These are phyloP conservation scores for Ethmia dodecea DNA, from an alignment of 2,888 invertebrate genomes.

Conservation along the genomic window DNA sequence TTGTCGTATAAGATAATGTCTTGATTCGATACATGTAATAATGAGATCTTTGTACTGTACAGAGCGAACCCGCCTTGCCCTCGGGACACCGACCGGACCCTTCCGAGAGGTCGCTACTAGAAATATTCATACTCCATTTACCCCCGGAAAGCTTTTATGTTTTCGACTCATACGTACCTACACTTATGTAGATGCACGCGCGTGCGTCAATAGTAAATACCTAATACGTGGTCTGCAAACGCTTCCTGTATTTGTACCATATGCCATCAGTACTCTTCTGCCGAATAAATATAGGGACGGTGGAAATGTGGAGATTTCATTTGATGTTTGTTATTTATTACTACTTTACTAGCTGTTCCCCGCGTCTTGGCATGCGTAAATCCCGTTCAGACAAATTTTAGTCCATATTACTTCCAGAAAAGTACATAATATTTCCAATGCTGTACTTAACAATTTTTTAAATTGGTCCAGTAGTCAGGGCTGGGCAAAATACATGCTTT, in stretches of 20 bases:
- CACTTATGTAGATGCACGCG: neutral
- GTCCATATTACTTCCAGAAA: too few relatives aligned
- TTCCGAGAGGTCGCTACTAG: conserved; percentile 30
- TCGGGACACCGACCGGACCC: conserved; percentile 34
- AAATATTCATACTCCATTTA: conserved; percentile 42
- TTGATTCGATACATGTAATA: conserved; percentile 30
- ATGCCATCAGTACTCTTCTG: too few relatives aligned
- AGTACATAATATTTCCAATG: too few relatives aligned
- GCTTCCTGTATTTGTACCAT: conserved; percentile 25
- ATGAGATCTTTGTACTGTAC: conserved; percentile 30
- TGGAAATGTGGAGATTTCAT: too few relatives aligned
- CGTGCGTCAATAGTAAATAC: conserved; percentile 30
- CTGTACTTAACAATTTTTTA: too few relatives aligned
- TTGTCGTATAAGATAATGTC: conserved; percentile 10
- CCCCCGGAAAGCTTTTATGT: conserved; percentile 38
- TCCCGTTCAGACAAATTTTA: too few relatives aligned
- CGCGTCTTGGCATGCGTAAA: too few relatives aligned
- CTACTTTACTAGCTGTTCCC: too few relatives aligned
- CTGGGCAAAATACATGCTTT: too few relatives aligned
- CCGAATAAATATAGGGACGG: too few relatives aligned
- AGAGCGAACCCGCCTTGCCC: conserved; percentile 27
- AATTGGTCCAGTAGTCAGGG: too few relatives aligned
- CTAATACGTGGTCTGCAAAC: conserved; percentile 23
- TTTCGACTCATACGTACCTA: conserved; percentile 17
- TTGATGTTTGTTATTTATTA: too few relatives aligned